Conservation (phyloP, 2,797 vertebrate genomes). For the Argentina silus region DNA sequence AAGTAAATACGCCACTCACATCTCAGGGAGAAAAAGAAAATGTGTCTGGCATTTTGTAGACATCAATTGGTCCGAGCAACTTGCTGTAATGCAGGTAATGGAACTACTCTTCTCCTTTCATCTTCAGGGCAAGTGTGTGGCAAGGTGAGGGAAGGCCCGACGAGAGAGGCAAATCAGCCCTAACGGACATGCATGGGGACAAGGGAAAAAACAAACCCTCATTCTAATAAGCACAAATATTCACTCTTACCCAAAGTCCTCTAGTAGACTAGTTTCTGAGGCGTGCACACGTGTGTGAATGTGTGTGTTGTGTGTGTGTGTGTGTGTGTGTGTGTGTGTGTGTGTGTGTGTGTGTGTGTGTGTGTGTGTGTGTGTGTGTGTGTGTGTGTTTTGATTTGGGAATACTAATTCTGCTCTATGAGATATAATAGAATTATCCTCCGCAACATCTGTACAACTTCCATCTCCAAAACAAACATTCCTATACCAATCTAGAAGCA, state of each 20-base stretch:
- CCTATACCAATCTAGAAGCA: too few relatives aligned
- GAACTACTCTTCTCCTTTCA: slow-evolving; percentile 94
- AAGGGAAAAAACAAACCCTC: slow-evolving; percentile 48
- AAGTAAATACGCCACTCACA: slow-evolving; percentile 94
- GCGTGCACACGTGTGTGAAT: too few relatives aligned
- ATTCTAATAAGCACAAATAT: slow-evolving; percentile 1
- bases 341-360: too few relatives aligned
- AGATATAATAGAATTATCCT: background rate
- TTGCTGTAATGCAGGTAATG: slow-evolving; percentile 96
- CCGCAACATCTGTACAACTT: background rate
- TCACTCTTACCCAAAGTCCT: too few relatives aligned
- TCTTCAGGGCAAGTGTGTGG: slow-evolving; percentile 80
- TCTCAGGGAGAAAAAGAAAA: slow-evolving; percentile 86
- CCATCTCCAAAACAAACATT: background rate
- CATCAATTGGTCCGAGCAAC: slow-evolving; percentile 86
- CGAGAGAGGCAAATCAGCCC: slow-evolving; percentile 70
- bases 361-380: background rate
- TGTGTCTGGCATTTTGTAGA: slow-evolving; percentile 92
- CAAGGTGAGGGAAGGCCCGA: slow-evolving; percentile 70
- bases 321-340: too few relatives aligned
- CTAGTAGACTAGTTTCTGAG: too few relatives aligned
- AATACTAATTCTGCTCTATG: background rate
- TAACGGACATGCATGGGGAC: slow-evolving; percentile 73
- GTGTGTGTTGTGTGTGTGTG: too few relatives aligned
- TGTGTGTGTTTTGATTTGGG: background rate